Evolutionary conservation across 2,113 vertebrate genomes (phyloP), one percentile per base, ranked within the genome.

Genomic region (Phodopus roborovskii): DNA sequence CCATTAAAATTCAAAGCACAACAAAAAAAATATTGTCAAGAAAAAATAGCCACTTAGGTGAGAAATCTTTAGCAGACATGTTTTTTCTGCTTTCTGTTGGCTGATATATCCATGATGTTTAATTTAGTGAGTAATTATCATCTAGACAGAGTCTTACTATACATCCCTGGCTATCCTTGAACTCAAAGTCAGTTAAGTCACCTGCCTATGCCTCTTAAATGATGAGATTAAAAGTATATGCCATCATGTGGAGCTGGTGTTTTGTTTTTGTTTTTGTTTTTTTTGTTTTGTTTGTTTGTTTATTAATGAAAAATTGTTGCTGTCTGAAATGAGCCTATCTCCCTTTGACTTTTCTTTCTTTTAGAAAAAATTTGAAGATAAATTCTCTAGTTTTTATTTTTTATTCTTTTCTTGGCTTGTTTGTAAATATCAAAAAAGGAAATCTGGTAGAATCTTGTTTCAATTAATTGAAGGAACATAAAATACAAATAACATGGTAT

Each of bases 321-420:
- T 92, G 30, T 15, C 5, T 26, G 0, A 8, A n/a, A 56, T 64
- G 73, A 73, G 28, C 20, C 11, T 89, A n/a, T n/a, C 82, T 78
- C 4, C 39, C 88, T 90, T 74, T 20, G 36, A 4, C 60, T 94
- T 88, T 95, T 30, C 20, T 93, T 89, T 88, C 60, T 42, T 92
- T 95, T 77, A 77, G 50, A 96, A n/a, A n/a, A 78, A 87, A 71
- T 50, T 95, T 93, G 90, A 92, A 78, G 66, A 79, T 70, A 12
- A 87, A 84, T 81, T 92, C 83, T 75, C 48, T 33, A 36, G 53
- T 88, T 82, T 96, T 71, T 73, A 17, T 8, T 2, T 24, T 70
- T 91, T 78, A 45, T 88, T n/a, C 73, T 83, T 83, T 92, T 90
- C 92, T 56, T 56, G 68, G 39, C 58, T 92, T 82, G 36, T 87